Conservation (phyloP, 2,113 vertebrate genomes). For the Cheilinus undulatus region DNA sequence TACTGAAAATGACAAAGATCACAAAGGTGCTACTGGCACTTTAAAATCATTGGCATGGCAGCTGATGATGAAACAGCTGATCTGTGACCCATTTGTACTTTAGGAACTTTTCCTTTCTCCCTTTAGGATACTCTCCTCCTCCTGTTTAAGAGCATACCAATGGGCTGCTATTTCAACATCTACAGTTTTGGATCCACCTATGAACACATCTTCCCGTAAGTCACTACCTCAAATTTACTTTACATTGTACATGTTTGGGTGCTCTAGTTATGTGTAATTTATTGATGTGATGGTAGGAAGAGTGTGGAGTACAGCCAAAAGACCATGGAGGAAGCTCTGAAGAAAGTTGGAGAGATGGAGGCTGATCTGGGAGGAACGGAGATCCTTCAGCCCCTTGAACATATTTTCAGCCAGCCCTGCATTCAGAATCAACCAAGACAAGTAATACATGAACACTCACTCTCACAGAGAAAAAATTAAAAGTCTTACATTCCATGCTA, state of each 20-base stretch:
- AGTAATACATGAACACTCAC: constrained; percentile 74
- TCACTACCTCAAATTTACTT: not conserved
- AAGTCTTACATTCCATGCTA: not conserved
- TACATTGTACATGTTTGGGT: not conserved
- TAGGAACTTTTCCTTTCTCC: not conserved
- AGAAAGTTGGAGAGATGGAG: constrained; percentile 66
- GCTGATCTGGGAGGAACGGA: constrained; percentile 87
- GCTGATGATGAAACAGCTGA: too few species aligned
- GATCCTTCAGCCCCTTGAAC: constrained; percentile 80
- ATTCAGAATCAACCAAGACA: constrained; percentile 81
- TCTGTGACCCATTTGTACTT: too few species aligned
- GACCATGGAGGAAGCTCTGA: constrained; percentile 83
- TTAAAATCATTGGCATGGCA: too few species aligned
- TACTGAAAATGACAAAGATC: too few species aligned
- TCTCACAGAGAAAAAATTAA: constrained; percentile 29
- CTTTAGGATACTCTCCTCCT: constrained; percentile 86
- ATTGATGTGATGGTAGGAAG: constrained; percentile 68
- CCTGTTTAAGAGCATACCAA: constrained; percentile 88
- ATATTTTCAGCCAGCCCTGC: constrained; percentile 82
- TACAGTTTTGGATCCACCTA: constrained; percentile 85
- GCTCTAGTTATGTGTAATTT: not conserved
- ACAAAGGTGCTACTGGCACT: too few species aligned
- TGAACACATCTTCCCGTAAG: constrained; percentile 83
- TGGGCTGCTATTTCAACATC: constrained; percentile 91
- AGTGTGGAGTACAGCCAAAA: constrained; percentile 86